Base-by-base conservation (phyloP, 1,140 invertebrate species). In the Drosophila lacteicornis region DNA sequence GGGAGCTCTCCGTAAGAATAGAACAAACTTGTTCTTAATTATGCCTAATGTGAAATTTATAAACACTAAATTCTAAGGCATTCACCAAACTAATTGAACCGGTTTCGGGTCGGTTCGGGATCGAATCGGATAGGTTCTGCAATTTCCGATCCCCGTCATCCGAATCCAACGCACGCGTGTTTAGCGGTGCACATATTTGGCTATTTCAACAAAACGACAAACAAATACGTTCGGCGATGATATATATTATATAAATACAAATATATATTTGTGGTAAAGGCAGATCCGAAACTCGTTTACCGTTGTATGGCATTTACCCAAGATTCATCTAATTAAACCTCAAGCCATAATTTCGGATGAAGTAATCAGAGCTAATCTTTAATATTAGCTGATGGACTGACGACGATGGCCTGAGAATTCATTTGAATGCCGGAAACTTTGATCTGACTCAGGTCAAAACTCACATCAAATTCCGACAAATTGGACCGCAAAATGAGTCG, bases 391-490 rank as follows among this genome's bases (percentile, higher is more conserved):
- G 63, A 71, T 58, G 46, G 51, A 38, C 7, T 13, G 51, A 15
- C 51, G 51, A 55, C 51, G n/a, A 55, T 56, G 19, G 67, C 42
- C 45, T 77, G 62, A 56, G 56, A 62, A 59, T 65, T 75, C 53
- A 85, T 81, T 81, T 81, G 68, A 79, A 73, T 75, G 84, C 85
- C 84, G 84, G 84, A 85, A 85, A 85, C 70, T 62, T 76, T 65
- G 63, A 78, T 80, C 70, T 80, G 73, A 70, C 53, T 55, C 79
- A 47, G 67, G 75, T 85, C 65, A 45, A 65, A 47, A 49, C 53
- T 30, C 49, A 62, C 61, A 62, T 46, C 49, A 65, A 75, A 65
- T 58, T 40, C 19, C 36, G 53, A 74, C 77, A 67, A 80, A 75
- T 75, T 55, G 51, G 49, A 51, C 15, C 45, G 74, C 65, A 81